Percentiles rank a stretch among this genome's conserved stretches.
Evolutionary conservation across 2,797 vertebrate genomes (phyloP).

Genomic region (Pristis pectinata): DNA sequence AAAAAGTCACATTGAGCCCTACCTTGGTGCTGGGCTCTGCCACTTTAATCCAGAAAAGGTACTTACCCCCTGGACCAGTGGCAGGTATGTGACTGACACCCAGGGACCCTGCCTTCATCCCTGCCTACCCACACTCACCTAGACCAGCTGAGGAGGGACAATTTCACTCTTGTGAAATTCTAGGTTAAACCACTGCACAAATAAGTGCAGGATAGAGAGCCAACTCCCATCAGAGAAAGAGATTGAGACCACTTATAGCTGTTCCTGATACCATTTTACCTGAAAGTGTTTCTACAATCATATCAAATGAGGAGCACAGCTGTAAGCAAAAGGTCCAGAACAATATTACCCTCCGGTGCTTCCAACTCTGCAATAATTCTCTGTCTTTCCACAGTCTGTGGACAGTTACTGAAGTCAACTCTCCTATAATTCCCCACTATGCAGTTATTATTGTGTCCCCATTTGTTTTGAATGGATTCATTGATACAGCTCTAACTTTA

Average conservation of each 20-base stretch:
- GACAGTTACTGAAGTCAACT: background rate
- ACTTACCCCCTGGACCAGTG: too few species aligned
- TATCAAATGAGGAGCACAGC: background rate
- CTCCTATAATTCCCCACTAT: background rate
- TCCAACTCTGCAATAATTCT: background rate
- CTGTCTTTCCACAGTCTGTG: background rate
- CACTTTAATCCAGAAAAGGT: too few species aligned
- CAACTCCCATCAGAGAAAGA: background rate
- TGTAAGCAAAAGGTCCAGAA: too few species aligned
- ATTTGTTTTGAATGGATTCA: conserved; percentile 23
- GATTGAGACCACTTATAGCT: background rate
- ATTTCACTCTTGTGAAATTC: too few species aligned
- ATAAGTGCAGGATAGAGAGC: background rate
- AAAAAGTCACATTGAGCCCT: too few species aligned
- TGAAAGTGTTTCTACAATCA: background rate
- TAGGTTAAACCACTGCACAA: too few species aligned
- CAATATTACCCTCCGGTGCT: background rate
- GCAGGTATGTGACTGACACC: too few species aligned
- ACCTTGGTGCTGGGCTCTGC: too few species aligned
- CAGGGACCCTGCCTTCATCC: too few species aligned
- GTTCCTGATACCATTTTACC: background rate
- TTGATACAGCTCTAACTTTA: background rate
- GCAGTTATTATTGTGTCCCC: background rate
- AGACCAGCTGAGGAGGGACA: too few species aligned
- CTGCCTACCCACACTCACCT: too few species aligned